These are phyloP conservation scores for Pocillopora grandis DNA, from an alignment of 92 coral and sea anemone species.

Conservation along the genomic window DNA sequence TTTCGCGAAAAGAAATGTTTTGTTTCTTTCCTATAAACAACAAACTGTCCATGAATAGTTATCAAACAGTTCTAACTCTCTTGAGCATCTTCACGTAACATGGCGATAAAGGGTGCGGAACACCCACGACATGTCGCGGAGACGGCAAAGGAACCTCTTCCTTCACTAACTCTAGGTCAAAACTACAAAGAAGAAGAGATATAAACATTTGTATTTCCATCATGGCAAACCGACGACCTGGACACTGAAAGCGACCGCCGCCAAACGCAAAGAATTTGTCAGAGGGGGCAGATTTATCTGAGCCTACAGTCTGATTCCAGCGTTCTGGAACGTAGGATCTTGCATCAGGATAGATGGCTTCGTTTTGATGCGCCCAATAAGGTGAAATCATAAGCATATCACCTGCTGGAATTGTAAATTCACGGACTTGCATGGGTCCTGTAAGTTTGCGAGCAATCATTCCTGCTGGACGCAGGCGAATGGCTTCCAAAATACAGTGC, in stretches of 20 bases:
- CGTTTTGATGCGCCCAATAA: constrained; percentile 58
- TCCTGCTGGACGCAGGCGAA: constrained; percentile 54
- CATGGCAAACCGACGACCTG: constrained; percentile 64
- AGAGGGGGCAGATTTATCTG: constrained; percentile 26
- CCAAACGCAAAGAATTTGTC: constrained; percentile 63
- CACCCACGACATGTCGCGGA: constrained; percentile 49
- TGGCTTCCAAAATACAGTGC: constrained; percentile 54
- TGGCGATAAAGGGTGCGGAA: constrained; percentile 43
- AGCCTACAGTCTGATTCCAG: constrained; percentile 27
- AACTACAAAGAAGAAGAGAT: constrained; percentile 34
- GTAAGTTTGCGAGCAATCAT: constrained; percentile 49
- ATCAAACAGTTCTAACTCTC: background rate
- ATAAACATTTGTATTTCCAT: constrained; percentile 62
- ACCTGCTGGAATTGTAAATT: constrained; percentile 52
- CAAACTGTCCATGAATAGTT: background rate
- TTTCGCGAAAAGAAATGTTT: too few relatives aligned
- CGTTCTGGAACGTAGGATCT: constrained; percentile 39
- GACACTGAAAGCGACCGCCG: constrained; percentile 62
- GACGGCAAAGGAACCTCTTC: constrained; percentile 46
- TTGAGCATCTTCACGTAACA: constrained; percentile 38
- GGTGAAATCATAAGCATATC: constrained; percentile 54
- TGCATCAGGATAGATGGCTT: constrained; percentile 38
- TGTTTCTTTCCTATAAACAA: background rate
- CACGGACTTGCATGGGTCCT: constrained; percentile 38
- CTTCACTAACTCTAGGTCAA: constrained; percentile 33